Evolutionary conservation across 2,888 invertebrate genomes (phyloP).

Genomic region (Steinernema scapterisci): DNA sequence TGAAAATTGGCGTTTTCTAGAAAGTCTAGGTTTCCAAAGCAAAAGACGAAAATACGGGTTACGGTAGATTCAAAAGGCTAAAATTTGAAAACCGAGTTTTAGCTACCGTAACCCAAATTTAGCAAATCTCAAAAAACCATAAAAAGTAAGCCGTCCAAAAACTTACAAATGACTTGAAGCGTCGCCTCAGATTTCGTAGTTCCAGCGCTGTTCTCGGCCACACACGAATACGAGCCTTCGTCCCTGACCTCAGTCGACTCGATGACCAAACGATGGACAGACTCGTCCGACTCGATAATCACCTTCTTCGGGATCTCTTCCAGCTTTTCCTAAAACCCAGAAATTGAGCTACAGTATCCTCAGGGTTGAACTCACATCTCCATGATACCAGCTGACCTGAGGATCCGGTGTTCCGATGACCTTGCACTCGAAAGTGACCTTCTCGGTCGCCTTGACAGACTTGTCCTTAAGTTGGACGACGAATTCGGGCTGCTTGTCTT

Average conservation of each 20-base stretch:
- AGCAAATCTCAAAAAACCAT: too few species aligned
- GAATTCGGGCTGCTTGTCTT: constrained; percentile 54
- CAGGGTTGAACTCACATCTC: constrained; percentile 74
- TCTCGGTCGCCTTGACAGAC: constrained; percentile 52
- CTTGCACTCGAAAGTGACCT: constrained; percentile 73
- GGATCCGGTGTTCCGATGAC: constrained; percentile 60
- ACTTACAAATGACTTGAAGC: constrained; percentile 58
- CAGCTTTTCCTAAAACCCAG: constrained; percentile 20
- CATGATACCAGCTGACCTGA: constrained; percentile 75
- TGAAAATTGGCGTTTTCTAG: not conserved
- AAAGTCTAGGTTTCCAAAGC: not conserved
- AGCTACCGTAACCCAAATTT: constrained; percentile 17
- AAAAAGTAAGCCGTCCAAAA: not conserved
- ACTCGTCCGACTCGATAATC: constrained; percentile 49
- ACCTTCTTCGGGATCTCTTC: constrained; percentile 32
- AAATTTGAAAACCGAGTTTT: too few species aligned
- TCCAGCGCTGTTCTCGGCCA: constrained; percentile 64
- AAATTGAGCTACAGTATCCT: not conserved
- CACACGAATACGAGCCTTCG: constrained; percentile 55
- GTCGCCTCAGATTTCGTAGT: constrained; percentile 56
- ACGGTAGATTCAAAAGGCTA: too few species aligned
- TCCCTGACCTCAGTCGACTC: constrained; percentile 49
- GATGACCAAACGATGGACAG: constrained; percentile 58
- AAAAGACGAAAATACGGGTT: too few species aligned
- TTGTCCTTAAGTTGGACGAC: constrained; percentile 57